Percentiles rank a stretch among this genome's conserved stretches.
Evolutionary conservation across 2,113 vertebrate genomes (phyloP).

Genomic region (Leptodactylus fuscus): DNA sequence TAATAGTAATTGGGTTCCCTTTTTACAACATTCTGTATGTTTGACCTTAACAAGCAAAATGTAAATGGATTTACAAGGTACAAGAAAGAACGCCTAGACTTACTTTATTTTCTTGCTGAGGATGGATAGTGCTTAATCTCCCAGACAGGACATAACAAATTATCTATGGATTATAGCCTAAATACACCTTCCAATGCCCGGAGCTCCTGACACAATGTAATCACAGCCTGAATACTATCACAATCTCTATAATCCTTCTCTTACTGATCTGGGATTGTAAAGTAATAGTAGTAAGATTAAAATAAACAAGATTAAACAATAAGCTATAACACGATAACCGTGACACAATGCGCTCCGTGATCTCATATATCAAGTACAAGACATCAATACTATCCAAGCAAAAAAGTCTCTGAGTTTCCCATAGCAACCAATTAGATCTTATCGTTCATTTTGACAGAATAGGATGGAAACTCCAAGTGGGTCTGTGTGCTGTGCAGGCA

Average conservation of each 20-base stretch:
- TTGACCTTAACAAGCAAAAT: not conserved
- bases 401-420: not conserved
- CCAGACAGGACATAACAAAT: not conserved
- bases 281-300: conserved; percentile 10
- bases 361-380: conserved; percentile 14
- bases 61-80: not conserved
- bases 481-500: not conserved
- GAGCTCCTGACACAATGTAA: not conserved
- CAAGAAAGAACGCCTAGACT: not conserved
- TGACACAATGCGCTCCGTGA: not conserved
- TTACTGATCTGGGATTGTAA: not conserved
- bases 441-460: not conserved
- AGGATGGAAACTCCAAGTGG: not conserved
- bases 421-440: not conserved
- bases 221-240: conserved; percentile 4
- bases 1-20: not conserved
- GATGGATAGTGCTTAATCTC: not conserved
- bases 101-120: not conserved
- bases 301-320: conserved; percentile 15
- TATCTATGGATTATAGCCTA: not conserved
- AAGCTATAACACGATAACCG: not conserved
- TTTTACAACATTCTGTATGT: not conserved
- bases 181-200: not conserved
- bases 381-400: not conserved
- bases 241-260: conserved; percentile 4